Conservation (phyloP, 2,888 invertebrate species). For the Syritta pipiens region DNA sequence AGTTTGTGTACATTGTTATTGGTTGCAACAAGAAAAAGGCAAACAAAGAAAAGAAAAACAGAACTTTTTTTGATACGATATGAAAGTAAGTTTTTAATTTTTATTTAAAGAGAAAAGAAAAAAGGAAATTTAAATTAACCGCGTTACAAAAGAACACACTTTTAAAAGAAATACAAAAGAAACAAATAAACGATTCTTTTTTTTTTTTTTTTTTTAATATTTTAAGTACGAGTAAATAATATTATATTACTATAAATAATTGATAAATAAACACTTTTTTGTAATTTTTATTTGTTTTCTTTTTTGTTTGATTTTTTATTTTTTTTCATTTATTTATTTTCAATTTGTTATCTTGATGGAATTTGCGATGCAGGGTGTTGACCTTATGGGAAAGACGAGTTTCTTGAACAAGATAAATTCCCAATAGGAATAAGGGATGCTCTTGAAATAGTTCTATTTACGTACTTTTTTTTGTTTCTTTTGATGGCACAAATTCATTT, state of each 20-base stretch:
- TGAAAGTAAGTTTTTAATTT: conserved; percentile 46
- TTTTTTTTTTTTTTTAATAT: conserved; percentile 55
- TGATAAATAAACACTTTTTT: conserved; percentile 67
- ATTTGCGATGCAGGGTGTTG: background rate
- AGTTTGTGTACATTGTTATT: conserved; percentile 68
- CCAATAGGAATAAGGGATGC: too few relatives aligned
- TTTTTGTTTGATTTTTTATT: conserved; percentile 6
- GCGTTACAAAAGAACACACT: conserved; percentile 36
- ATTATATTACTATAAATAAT: conserved; percentile 64
- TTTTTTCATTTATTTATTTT: background rate
- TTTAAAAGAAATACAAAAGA: conserved; percentile 15
- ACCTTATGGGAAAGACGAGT: too few relatives aligned
- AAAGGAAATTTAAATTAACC: conserved; percentile 33
- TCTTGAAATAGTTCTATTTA: too few relatives aligned
- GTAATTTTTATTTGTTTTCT: conserved; percentile 49
- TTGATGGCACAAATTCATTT: too few relatives aligned
- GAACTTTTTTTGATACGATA: conserved; percentile 59
- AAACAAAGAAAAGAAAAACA: conserved; percentile 17
- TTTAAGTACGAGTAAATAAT: conserved; percentile 66
- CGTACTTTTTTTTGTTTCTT: too few relatives aligned
- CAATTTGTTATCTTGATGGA: background rate
- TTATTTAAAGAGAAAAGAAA: conserved; percentile 42
- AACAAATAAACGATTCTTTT: conserved; percentile 49
- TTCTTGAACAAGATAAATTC: too few relatives aligned
- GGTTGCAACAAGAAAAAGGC: conserved; percentile 42